These are phyloP conservation scores for Popillia japonica DNA, from an alignment of 1,140 invertebrate genomes.

Conservation along the genomic window DNA sequence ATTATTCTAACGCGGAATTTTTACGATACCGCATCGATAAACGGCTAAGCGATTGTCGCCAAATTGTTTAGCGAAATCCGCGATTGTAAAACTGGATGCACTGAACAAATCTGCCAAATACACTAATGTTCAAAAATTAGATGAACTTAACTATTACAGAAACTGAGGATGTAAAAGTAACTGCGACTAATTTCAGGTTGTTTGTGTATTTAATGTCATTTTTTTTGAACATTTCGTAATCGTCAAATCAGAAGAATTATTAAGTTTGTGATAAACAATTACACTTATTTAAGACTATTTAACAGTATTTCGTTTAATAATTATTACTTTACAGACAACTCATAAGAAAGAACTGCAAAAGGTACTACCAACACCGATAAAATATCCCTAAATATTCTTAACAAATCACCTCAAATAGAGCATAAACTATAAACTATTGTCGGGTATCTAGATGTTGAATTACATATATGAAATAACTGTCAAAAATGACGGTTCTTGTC, in stretches of 20 bases:
- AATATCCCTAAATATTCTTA: too few species aligned
- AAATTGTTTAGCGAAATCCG: not conserved
- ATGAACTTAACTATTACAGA: not conserved
- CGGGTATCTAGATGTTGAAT: too few species aligned
- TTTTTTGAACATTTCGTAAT: not conserved
- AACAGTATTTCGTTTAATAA: too few species aligned
- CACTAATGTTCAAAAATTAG: conserved; percentile 12
- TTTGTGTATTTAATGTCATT: not conserved
- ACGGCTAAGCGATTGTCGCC: not conserved
- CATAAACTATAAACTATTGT: too few species aligned
- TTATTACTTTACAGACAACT: too few species aligned
- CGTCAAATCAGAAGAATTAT: not conserved
- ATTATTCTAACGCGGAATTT: not conserved
- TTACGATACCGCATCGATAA: not conserved
- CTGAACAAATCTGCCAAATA: not conserved
- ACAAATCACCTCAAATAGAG: too few species aligned
- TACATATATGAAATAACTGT: too few species aligned
- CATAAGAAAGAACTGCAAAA: not conserved
- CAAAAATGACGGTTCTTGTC: too few species aligned
- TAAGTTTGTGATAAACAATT: not conserved
- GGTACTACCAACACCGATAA: not conserved
- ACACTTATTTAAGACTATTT: too few species aligned
- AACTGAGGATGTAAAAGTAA: too few species aligned
- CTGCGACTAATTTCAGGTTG: not conserved
- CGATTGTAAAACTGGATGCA: not conserved